These are phyloP conservation scores for Sorex araneus DNA, from an alignment of 2,113 vertebrate species.

Conservation along the genomic window DNA sequence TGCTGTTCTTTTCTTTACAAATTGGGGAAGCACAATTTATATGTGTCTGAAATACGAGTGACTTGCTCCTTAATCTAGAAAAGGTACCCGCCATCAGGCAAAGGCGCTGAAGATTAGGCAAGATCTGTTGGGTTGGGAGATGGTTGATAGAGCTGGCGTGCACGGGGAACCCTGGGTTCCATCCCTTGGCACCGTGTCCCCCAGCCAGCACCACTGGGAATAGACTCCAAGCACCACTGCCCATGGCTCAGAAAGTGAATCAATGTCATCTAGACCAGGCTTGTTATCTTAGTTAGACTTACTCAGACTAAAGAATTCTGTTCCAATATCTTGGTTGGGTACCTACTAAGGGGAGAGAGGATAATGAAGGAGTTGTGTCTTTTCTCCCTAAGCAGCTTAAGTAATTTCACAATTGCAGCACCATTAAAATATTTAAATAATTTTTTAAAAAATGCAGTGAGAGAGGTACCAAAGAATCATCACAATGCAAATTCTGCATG, in stretches of 20 bases:
- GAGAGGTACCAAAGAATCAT: background rate
- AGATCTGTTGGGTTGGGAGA: too few relatives aligned
- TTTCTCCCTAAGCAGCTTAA: background rate
- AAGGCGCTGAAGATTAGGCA: background rate
- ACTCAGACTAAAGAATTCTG: background rate
- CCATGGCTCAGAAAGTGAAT: too few relatives aligned
- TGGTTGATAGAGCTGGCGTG: too few relatives aligned
- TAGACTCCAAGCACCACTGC: too few relatives aligned
- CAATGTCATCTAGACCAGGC: background rate
- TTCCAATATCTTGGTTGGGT: background rate
- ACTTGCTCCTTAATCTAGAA: background rate
- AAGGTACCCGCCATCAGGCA: background rate
- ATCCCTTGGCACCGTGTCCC: too few relatives aligned
- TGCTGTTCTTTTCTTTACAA: background rate
- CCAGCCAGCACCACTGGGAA: too few relatives aligned
- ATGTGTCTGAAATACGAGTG: constrained; percentile 55
- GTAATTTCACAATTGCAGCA: constrained; percentile 1
- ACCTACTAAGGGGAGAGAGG: background rate
- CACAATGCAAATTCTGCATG: background rate
- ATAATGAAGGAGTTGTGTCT: background rate
- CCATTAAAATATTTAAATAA: too few relatives aligned
- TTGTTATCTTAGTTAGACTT: background rate
- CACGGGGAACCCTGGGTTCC: too few relatives aligned
- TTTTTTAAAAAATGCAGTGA: background rate
- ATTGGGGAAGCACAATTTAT: background rate